Evolutionary conservation across 2,888 invertebrate genomes (phyloP).

Genomic region (Gerris lacustris): DNA sequence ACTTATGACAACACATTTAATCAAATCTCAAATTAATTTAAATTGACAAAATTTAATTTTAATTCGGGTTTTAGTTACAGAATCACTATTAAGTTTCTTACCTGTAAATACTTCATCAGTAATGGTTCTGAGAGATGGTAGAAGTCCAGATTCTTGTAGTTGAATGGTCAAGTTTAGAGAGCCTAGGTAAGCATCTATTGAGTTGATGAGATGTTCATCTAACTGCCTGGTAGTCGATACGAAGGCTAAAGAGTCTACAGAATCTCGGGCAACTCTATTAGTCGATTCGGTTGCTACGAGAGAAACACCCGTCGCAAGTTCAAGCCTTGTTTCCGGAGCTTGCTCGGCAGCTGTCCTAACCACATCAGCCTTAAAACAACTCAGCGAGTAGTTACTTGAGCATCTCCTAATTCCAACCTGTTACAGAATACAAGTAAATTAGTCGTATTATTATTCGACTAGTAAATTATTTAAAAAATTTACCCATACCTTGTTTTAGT

Average conservation of each 20-base stretch:
- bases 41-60: too few species aligned
- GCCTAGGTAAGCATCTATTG: slow-evolving; percentile 20
- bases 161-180: slow-evolving; percentile 26
- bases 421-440: background rate
- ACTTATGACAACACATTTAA: too few species aligned
- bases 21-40: too few species aligned
- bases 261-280: slow-evolving; percentile 8
- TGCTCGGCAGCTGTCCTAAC: slow-evolving; percentile 19
- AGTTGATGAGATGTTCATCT: slow-evolving; percentile 13
- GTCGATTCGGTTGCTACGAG: slow-evolving; percentile 22
- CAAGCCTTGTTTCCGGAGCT: slow-evolving; percentile 20
- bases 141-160: slow-evolving; percentile 19
- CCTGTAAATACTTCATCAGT: slow-evolving; percentile 10
- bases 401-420: slow-evolving; percentile 15
- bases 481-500: too few species aligned
- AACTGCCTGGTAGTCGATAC: background rate
- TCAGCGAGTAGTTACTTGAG: slow-evolving; percentile 38
- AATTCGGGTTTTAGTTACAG: too few species aligned
- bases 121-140: slow-evolving; percentile 14
- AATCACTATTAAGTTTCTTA: background rate
- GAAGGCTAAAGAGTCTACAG: slow-evolving; percentile 10
- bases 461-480: too few species aligned
- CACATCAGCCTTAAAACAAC: slow-evolving; percentile 60
- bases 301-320: slow-evolving; percentile 22
- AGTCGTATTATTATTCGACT: background rate